These are phyloP conservation scores for Drosophila sechellia DNA, from an alignment of 1,140 invertebrate genomes.

Conservation along the genomic window DNA sequence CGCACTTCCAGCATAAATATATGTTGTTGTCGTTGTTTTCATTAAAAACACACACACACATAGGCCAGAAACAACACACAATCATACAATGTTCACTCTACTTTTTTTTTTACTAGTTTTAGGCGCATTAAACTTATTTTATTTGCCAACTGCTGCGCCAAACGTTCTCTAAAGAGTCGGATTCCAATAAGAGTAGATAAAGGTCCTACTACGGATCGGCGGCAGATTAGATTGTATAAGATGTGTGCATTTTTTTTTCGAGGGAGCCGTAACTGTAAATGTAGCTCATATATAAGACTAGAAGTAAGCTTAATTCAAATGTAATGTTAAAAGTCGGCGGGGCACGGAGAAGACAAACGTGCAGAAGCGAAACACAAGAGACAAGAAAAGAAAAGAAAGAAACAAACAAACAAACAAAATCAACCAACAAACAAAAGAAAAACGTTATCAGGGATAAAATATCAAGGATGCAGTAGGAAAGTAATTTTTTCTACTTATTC, in stretches of 20 bases:
- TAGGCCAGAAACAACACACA: not conserved
- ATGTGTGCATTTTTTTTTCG: conserved; percentile 38
- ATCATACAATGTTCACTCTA: conserved; percentile 7
- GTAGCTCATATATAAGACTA: conserved; percentile 31
- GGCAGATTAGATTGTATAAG: conserved; percentile 16
- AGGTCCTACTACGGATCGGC: not conserved
- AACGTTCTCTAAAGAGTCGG: conserved; percentile 28
- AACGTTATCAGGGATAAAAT: conserved; percentile 81
- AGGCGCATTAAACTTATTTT: conserved; percentile 14
- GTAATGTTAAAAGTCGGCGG: conserved; percentile 68
- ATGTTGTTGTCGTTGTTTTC: not conserved
- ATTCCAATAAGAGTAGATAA: conserved; percentile 8
- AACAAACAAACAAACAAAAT: conserved; percentile 44
- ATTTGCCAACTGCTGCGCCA: conserved; percentile 26
- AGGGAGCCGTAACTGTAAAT: conserved; percentile 37
- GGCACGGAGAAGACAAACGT: conserved; percentile 20
- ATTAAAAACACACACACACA: conserved; percentile 2
- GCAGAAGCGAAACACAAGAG: conserved; percentile 30
- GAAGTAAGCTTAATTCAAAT: conserved; percentile 43
- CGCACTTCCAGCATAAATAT: not conserved
- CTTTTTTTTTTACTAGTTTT: conserved; percentile 24
- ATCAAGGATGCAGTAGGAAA: conserved; percentile 72
- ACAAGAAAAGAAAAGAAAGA: conserved; percentile 6
- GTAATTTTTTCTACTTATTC: conserved; percentile 61
- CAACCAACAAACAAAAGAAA: conserved; percentile 67